Evolutionary conservation across 2,113 vertebrate genomes (phyloP).

Genomic region (Varanus komodoensis): DNA sequence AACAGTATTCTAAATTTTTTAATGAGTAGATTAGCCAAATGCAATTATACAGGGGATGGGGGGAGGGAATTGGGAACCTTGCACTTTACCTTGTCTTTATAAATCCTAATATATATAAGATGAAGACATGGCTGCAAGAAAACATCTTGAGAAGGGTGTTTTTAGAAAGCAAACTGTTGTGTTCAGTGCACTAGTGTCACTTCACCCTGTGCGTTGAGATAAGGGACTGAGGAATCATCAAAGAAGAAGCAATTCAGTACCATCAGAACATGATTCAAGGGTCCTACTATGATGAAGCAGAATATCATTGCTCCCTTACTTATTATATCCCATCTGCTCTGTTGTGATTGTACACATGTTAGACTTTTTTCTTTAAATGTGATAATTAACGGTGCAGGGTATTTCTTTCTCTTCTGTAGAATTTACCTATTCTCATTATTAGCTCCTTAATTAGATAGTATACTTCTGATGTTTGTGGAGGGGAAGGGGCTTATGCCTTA

Average conservation of each 20-base stretch:
- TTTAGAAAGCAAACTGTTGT: neutral
- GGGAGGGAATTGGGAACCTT: constrained; percentile 33
- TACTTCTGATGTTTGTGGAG: constrained; percentile 36
- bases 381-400: constrained; percentile 33
- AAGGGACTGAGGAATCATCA: constrained; percentile 6
- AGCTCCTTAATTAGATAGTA: constrained; percentile 29
- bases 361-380: constrained; percentile 20
- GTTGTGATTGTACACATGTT: constrained; percentile 20
- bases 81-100: constrained; percentile 73
- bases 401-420: constrained; percentile 53
- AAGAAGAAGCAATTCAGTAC: constrained; percentile 31
- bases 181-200: constrained; percentile 61
- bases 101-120: constrained; percentile 69
- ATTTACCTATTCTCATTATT: constrained; percentile 38
- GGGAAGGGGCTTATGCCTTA: constrained; percentile 61
- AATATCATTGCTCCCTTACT: constrained; percentile 51
- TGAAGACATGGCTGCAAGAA: constrained; percentile 55
- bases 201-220: constrained; percentile 46
- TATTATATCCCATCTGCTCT: constrained; percentile 36
- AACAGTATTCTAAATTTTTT: constrained; percentile 48
- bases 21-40: constrained; percentile 57
- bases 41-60: constrained; percentile 24
- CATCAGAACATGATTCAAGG: constrained; percentile 40
- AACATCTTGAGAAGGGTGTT: constrained; percentile 9
- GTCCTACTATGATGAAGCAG: constrained; percentile 46